Percentiles rank a stretch among this genome's conserved stretches.
phyloP scores from a whole-genome alignment of 1,140 invertebrate genomes.

The Bombus pyrosoma region DNA sequence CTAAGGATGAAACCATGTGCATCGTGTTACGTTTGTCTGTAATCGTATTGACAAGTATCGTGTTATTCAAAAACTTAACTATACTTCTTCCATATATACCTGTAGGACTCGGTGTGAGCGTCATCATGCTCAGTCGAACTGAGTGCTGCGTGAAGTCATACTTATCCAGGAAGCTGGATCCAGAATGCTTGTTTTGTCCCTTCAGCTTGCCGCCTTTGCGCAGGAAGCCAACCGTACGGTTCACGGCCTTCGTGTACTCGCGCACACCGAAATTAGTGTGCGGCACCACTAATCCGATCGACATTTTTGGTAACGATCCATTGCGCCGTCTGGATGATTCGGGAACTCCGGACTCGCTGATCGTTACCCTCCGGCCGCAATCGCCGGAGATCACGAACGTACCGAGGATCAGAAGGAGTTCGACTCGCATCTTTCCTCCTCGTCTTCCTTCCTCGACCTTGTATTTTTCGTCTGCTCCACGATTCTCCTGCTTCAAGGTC shows the following conservation, averaged over 20 bases:
- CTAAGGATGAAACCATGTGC: background rate
- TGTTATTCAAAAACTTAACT: background rate
- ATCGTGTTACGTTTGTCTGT: no score
- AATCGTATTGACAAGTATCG: background rate
- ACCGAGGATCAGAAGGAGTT: constrained; percentile 62
- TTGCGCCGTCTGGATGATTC: constrained; percentile 49
- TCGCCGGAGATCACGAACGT: constrained; percentile 59
- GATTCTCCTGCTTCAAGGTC: background rate
- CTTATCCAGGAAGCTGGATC: constrained; percentile 84
- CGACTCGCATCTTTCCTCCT: constrained; percentile 67
- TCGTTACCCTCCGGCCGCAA: constrained; percentile 40
- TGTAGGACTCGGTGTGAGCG: constrained; percentile 89
- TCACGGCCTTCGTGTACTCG: constrained; percentile 87
- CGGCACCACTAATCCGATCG: constrained; percentile 86
- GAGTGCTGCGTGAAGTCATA: constrained; percentile 85
- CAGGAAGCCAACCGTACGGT: constrained; percentile 85
- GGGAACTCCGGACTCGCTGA: background rate
- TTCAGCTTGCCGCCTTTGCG: constrained; percentile 82
- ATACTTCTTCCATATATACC: constrained; percentile 81
- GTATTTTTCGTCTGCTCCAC: background rate
- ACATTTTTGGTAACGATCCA: constrained; percentile 72
- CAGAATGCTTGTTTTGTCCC: constrained; percentile 78
- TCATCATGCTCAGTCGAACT: constrained; percentile 87
- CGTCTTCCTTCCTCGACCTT: background rate
- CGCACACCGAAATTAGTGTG: constrained; percentile 86